A percentile compares a stretch with the other conserved stretches of the same genome.
Evolutionary conservation across 1,140 invertebrate genomes (phyloP).

Genomic region (Paralvinella palmiformis): DNA sequence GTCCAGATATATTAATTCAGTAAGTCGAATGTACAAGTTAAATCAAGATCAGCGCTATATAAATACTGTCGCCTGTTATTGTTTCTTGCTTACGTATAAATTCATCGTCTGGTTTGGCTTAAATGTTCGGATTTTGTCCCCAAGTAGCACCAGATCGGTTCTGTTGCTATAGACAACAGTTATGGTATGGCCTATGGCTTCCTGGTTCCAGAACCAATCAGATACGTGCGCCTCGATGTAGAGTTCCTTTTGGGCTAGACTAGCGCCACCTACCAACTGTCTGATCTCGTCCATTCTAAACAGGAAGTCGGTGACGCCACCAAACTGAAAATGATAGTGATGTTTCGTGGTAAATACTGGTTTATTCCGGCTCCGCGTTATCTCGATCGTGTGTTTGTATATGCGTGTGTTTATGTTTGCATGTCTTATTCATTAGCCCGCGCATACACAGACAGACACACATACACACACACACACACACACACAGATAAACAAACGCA

Average conservation of each 20-base stretch:
- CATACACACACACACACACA: no score
- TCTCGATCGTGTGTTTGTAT: no score
- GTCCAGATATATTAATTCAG: no score
- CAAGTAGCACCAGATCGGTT: conserved; percentile 74
- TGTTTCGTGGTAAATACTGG: no score
- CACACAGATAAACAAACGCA: no score
- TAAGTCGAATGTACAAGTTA: no score
- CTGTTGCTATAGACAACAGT: conserved; percentile 82
- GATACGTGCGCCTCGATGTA: conserved; percentile 69
- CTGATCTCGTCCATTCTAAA: conserved; percentile 76
- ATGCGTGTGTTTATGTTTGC: no score
- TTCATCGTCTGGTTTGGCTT: conserved; percentile 86
- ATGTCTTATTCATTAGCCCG: no score
- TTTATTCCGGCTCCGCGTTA: no score
- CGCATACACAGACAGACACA: no score
- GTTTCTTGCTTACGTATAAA: conserved; percentile 68
- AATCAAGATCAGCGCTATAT: no score
- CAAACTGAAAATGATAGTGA: conserved; percentile 64
- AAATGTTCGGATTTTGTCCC: conserved; percentile 84
- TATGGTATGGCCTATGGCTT: conserved; percentile 73
- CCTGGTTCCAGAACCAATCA: conserved; percentile 80
- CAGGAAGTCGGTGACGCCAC: conserved; percentile 76
- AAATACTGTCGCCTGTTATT: no score
- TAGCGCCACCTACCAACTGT: conserved; percentile 54
- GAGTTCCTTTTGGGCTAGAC: conserved; percentile 72